Base-by-base conservation (phyloP, 2,113 vertebrate species). In the Ptyas mucosa region DNA sequence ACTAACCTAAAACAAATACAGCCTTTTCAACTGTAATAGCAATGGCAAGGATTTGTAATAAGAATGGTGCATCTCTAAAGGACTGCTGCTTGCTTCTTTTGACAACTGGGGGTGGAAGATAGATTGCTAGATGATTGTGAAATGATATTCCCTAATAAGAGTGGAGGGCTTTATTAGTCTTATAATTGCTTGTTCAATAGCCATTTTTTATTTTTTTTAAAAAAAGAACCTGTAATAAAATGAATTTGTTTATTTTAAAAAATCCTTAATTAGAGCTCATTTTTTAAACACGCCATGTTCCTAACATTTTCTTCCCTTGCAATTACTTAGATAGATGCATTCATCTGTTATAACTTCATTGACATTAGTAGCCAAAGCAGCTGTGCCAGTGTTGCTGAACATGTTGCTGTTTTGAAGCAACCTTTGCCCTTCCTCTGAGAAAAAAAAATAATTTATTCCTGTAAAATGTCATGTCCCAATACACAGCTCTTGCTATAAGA, bases 91-190 rank as follows among this genome's bases (percentile, higher is more conserved):
- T 95, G 92, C 93, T 85, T 95, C 75, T 92, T 94, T 93, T 96
- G 94, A 97, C 96, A 97, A 93, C 94, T 92, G 88, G 51, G 64
- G 93, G 91, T 95, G 90, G 95, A 96, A 96, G 96, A 96, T 95
- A 94, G 95, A 97, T 97, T 93, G 94, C 93, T 94, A 89, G 69
- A 95, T 92, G 91, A 93, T 94, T 92, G 93, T 93, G 93, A 97
- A 97, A 97, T 97, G 85, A 96, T 94, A 96, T 96, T 95, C 51
- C 92, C 94, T 97, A 96, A 97, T 95, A 93, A 97, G 93, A 96
- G 96, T 57, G 89, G 93, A 93, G 94, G 95, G 94, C 81, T 95
- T 97, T 96, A 97, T 97, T 95, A 96, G 94, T 95, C 96, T 96
- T 92, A 95, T 95, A 96, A 97, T 96, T 96, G 96, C 93, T 95